A percentile compares a stretch with the other conserved stretches of the same genome.
Conservation (phyloP, 2,797 vertebrate species). For the Diplodus sargus region DNA sequence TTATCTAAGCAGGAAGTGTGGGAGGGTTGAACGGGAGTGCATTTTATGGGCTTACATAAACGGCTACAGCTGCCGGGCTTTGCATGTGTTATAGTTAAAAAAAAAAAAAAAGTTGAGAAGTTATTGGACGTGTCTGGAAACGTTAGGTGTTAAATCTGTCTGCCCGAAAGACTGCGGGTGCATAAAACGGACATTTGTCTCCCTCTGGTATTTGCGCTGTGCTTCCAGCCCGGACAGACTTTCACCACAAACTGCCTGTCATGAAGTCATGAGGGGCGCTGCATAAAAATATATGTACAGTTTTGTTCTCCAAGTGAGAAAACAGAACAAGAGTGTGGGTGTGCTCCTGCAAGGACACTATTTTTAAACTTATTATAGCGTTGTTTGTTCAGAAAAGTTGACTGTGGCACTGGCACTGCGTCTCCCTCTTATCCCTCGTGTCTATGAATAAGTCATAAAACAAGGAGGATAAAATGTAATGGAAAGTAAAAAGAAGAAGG, state of each 20-base stretch:
- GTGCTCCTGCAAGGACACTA: background rate
- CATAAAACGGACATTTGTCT: conserved; percentile 66
- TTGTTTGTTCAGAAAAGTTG: background rate
- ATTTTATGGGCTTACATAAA: conserved; percentile 74
- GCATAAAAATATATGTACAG: background rate
- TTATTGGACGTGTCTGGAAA: conserved; percentile 70
- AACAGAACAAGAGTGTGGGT: conserved; percentile 13
- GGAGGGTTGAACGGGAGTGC: conserved; percentile 42
- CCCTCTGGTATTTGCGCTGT: conserved; percentile 42
- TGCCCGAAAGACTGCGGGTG: conserved; percentile 46
- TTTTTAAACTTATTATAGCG: background rate
- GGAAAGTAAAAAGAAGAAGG: too few species aligned
- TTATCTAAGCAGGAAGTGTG: conserved; percentile 71
- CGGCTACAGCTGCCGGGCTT: conserved; percentile 64
- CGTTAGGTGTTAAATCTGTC: conserved; percentile 70
- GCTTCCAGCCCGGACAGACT: conserved; percentile 12
- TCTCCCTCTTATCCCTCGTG: background rate
- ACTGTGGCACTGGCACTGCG: background rate
- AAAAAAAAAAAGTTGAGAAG: conserved; percentile 22
- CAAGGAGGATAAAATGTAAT: too few species aligned
- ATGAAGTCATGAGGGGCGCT: background rate
- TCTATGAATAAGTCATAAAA: background rate
- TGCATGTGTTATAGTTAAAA: conserved; percentile 29
- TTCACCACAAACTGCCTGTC: conserved; percentile 37
- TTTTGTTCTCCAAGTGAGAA: conserved; percentile 9